Base-by-base conservation (phyloP, 2,113 vertebrate genomes). In the Neogale vison region DNA sequence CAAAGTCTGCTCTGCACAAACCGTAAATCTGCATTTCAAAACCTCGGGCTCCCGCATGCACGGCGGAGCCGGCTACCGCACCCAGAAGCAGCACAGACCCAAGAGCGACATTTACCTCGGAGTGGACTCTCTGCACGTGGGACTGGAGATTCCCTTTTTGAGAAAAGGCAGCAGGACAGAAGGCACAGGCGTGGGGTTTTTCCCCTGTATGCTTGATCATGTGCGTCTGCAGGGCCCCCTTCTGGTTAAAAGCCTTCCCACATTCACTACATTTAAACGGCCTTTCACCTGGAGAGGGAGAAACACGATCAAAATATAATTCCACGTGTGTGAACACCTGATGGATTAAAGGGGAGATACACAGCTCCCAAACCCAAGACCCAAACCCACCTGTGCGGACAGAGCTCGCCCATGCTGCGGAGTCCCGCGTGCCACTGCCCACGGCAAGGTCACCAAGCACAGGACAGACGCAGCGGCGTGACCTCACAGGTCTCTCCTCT, bases 91-190 rank as follows among this genome's bases (percentile, higher is more conserved):
- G 45, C n/a, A 3, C 42, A 42, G 26, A 36, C 21, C 69, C 36
- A 0, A 6, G 36, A 9, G 10, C 7, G 0, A 15, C 1, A 77
- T 45, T 98, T 99, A 99, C 99, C 99, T 99, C 99, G 0, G 99
- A 99, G 96, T 99, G 99, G 96, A 99, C 99, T 96, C 99, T 99
- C 98, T 99, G 99, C 88, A 99, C 99, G 17, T 99, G 99, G 7
- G 99, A 99, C 98, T 99, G 99, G 67, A 99, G 99, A 97, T 99
- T 99, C 95, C 99, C 99, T 97, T 99, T 99, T 98, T 99, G 99
- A 90, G 99, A 99, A 98, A 99, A 99, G 87, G 99, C 99, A 0
- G 99, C 99, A 0, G 99, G 99, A 98, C 99, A 99, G 92, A 99
- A 99, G 98, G 99, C 99, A 98, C 99, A 99, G 97, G 99, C 99